Conservation (phyloP, 1,140 invertebrate genomes). For the Eriosoma lanigerum region DNA sequence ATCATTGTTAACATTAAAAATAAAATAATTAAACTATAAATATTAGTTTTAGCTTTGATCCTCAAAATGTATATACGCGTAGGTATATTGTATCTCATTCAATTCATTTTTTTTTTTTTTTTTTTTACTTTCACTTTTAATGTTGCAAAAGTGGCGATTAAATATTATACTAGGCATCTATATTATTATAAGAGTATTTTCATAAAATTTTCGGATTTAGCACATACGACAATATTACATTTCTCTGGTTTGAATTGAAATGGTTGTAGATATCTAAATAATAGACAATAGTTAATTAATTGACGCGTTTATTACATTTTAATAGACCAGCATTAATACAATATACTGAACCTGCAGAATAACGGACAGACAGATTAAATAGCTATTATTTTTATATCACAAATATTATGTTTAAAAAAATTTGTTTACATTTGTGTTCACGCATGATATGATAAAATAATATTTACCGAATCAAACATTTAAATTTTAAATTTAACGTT, state of each 20-base stretch:
- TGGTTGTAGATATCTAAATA: too few relatives aligned
- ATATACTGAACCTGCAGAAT: neutral
- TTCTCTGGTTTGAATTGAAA: too few relatives aligned
- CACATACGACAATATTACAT: neutral
- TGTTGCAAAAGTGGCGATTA: neutral
- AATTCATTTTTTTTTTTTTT: too few relatives aligned
- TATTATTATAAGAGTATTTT: neutral
- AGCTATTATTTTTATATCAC: neutral
- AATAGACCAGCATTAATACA: too few relatives aligned
- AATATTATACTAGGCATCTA: too few relatives aligned
- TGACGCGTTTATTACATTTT: too few relatives aligned
- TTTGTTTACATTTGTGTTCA: neutral
- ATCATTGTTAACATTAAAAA: too few relatives aligned
- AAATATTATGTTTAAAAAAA: neutral
- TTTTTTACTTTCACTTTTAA: slow-evolving; percentile 17
- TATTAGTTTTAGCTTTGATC: too few relatives aligned
- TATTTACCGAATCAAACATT: neutral
- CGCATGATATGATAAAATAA: neutral
- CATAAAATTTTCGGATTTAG: neutral
- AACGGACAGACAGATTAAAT: neutral
- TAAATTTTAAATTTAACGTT: neutral
- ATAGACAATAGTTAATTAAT: too few relatives aligned
- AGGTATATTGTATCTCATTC: neutral
- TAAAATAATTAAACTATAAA: too few relatives aligned
- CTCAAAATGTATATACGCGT: too few relatives aligned